Evolutionary conservation across 2,113 vertebrate species (phyloP), one percentile per base, ranked within the genome.

Genomic region (Lipotes vexillifer): DNA sequence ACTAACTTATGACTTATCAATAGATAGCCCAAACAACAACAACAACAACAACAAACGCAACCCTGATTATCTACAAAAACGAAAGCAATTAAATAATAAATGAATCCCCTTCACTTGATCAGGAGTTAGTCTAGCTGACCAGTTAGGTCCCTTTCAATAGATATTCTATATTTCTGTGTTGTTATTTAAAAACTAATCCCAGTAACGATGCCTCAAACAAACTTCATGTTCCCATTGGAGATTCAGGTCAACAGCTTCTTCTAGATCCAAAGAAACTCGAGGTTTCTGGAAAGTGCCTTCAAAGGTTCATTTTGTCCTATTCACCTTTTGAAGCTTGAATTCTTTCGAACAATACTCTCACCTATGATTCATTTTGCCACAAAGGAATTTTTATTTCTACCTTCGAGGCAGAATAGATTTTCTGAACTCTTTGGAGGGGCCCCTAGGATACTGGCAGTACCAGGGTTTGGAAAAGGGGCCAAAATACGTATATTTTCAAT

Each of bases 401-500:
- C n/a, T 84, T 25, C 15, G 29, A 75, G 69, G 33, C 68, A 68
- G 31, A 11, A 17, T 1, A 33, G 49, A 36, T 5, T 65, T 69
- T 63, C 75, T 75, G 82, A 72, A 31, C 21, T 33, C 78, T 63
- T 31, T 23, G 68, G 85, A 41, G 21, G 2, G 18, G 23, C 61
- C 61, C 25, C 44, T 31, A 61, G 65, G 46, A 46, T n/a, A 65
- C 46, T 5, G 55, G 33, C 31, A 33, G 57, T 44, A 31, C 15
- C 10, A 4, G 23, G 46, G 29, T 31, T n/a, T 66, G 46, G 59
- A 49, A 66, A 36, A 61, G 1, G 41, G 57, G 4, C 13, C 20
- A 0, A 20, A 1, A 3, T 2, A 8, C 0, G 33, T 18, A 0
- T 18, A 15, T 68, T 29, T 75, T 31, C 31, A 38, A 3, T 12